Evolutionary conservation across 2,797 vertebrate genomes (phyloP).

Genomic region (Mionectes olivaceus): DNA sequence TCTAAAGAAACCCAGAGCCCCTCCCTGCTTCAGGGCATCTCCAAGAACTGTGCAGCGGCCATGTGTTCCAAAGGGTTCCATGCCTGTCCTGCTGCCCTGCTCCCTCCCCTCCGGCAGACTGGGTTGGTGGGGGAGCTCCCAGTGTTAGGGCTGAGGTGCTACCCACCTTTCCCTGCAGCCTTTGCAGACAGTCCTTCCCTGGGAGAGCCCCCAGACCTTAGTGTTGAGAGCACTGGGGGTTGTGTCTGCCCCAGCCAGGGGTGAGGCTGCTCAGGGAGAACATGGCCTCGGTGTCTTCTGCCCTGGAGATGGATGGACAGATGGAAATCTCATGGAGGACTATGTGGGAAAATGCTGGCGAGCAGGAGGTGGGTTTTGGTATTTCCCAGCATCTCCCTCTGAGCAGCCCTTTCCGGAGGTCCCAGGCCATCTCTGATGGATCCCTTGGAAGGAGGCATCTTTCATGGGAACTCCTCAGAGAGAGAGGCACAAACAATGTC

Average conservation of each 20-base stretch:
- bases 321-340: neutral
- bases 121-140: neutral
- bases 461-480: neutral
- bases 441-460: neutral
- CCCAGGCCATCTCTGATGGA: neutral
- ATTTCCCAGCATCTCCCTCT: neutral
- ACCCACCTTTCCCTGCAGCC: neutral
- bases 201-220: fast-evolving
- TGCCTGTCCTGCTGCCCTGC: fast-evolving
- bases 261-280: neutral
- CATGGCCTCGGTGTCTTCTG: fast-evolving
- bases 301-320: fast-evolving
- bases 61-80: neutral
- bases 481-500: fast-evolving
- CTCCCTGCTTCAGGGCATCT: neutral
- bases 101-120: neutral
- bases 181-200: neutral
- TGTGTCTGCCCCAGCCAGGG: neutral
- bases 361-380: neutral
- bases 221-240: neutral
- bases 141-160: neutral
- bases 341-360: neutral
- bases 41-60: neutral
- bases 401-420: neutral
- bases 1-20: neutral